Base-by-base conservation (phyloP, 2,113 vertebrate genomes). In the Aegithalos caudatus region DNA sequence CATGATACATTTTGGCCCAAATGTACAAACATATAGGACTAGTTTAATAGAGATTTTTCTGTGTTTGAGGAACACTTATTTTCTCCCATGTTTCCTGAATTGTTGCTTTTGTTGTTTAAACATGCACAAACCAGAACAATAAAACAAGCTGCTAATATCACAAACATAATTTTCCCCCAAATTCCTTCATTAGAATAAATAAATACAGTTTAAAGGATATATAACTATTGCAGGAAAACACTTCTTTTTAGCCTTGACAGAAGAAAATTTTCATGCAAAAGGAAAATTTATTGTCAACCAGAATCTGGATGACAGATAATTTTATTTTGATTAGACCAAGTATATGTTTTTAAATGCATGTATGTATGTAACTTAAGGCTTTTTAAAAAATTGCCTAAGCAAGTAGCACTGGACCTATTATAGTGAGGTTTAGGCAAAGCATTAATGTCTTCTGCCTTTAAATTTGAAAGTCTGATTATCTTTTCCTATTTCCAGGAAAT, bases 91-190 rank as follows among this genome's bases (percentile, higher is more conserved):
- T 11, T 65, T 62, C 48, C 31, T n/a, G 16, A 66, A 25, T 35
- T 22, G 2, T 10, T 64, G 14, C 3, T 64, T 84, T 61, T 78
- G 2, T 29, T 51, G 23, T n/a, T 51, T 61, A 57, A 78, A 20
- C 11, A 56, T 2, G 2, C 5, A 15, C 7, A 73, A 25, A 74
- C 4, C 3, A 17, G 17, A 80, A 38, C 5, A 62, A 22, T 29
- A 37, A 77, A 84, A 22, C 12, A 50, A 53, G 4, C 1, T n/a
- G 9, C 19, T 60, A 50, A 35, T 12, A 50, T 3, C 3, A 29
- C 70, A 70, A 51, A 0, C 0, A 7, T 6, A 31, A 2, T 56
- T 70, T 78, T 4, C 5, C 20, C 7, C 2, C 1, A 21, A 54
- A 67, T 5, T 44, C 6, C 6, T 51, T 54, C 9, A 11, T 25